A percentile compares a stretch with the other conserved stretches of the same genome.
Conservation (phyloP, 2,797 vertebrate species). For the Pelodytes ibericus region DNA sequence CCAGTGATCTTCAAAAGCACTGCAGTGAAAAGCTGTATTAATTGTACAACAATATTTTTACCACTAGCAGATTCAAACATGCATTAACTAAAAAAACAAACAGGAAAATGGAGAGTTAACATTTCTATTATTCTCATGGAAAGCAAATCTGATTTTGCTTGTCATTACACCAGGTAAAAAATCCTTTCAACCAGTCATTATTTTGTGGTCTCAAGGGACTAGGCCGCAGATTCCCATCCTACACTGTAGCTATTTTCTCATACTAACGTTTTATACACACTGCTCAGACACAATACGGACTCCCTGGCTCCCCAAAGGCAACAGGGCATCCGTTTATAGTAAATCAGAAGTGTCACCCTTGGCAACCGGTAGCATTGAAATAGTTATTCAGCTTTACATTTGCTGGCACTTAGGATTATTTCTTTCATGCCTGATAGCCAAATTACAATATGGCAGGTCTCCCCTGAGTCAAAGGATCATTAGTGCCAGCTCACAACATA, state of each 20-base stretch:
- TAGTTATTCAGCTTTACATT: constrained; percentile 99
- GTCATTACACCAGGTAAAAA: constrained; percentile 78
- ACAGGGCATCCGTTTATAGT: constrained; percentile 94
- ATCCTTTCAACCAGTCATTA: constrained; percentile 81
- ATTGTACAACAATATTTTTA: too few species aligned
- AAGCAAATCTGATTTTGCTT: constrained; percentile 78
- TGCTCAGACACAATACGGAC: constrained; percentile 76
- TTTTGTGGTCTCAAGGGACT: constrained; percentile 73
- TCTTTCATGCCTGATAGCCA: constrained; percentile 99
- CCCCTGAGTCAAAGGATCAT: constrained; percentile 96
- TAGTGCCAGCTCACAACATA: constrained; percentile 99
- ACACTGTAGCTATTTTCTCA: constrained; percentile 78
- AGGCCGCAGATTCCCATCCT: constrained; percentile 74
- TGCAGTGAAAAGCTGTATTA: too few species aligned
- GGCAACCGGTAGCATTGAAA: constrained; percentile 95
- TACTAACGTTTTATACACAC: constrained; percentile 84
- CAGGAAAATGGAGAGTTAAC: constrained; percentile 69
- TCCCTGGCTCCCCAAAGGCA: constrained; percentile 87
- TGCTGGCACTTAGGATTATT: constrained; percentile 99
- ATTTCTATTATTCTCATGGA: constrained; percentile 75
- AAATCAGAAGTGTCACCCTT: constrained; percentile 99
- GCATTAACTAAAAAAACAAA: constrained; percentile 53
- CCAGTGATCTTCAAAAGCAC: not conserved
- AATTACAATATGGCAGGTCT: constrained; percentile 99
- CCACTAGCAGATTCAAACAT: not conserved